Percentiles rank a stretch among this genome's conserved stretches.
Evolutionary conservation across 2,113 vertebrate species (phyloP).

Genomic region (Salvator merianae): DNA sequence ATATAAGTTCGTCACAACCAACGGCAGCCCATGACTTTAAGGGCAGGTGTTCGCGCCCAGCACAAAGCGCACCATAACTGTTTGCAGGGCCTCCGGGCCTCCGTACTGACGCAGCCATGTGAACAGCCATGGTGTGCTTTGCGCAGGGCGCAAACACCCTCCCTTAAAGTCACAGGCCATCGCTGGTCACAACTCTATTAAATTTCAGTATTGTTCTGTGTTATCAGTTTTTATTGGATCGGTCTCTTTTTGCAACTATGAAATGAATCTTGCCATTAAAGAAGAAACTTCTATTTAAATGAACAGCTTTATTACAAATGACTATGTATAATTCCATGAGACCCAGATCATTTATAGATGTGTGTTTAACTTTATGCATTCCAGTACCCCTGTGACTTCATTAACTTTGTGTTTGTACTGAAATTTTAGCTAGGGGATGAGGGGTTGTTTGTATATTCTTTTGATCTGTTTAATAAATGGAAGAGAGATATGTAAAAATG

Average conservation of each 20-base stretch:
- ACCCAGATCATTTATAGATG: neutral
- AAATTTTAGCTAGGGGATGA: neutral
- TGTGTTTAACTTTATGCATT: conserved; percentile 7
- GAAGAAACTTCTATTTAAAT: neutral
- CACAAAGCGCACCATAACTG: too few relatives aligned
- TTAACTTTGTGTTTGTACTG: neutral
- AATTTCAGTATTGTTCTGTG: neutral
- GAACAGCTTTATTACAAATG: neutral
- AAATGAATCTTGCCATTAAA: neutral
- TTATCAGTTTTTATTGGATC: neutral
- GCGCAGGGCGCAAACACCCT: too few relatives aligned
- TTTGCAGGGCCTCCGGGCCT: too few relatives aligned
- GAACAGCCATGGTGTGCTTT: too few relatives aligned
- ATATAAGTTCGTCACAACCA: too few relatives aligned
- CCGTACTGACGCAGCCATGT: too few relatives aligned
- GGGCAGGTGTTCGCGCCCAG: too few relatives aligned
- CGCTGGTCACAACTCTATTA: too few relatives aligned
- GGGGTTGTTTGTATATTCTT: neutral
- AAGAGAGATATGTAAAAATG: conserved; percentile 14
- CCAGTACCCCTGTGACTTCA: conserved; percentile 14
- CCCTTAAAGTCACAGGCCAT: too few relatives aligned
- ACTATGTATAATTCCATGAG: neutral
- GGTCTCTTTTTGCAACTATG: neutral
- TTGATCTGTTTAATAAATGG: conserved; percentile 19
- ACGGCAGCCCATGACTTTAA: too few relatives aligned